Conservation (phyloP, 2,888 invertebrate genomes). For the Diarsia brunnea region DNA sequence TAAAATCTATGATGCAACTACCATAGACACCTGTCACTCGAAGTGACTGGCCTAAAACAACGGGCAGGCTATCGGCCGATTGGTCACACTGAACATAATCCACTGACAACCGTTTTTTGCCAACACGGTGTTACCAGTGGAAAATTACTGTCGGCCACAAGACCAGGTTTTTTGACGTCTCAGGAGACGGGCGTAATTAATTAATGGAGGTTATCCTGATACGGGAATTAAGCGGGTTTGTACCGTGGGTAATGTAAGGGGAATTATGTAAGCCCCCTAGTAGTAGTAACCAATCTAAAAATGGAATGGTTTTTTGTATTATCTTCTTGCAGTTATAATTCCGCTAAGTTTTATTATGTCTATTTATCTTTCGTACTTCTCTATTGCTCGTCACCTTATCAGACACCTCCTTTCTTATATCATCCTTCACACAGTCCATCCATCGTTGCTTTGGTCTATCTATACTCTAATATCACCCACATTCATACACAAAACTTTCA, state of each 20-base stretch:
- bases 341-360: no score
- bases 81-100: constrained; percentile 62
- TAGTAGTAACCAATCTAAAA: constrained; percentile 6
- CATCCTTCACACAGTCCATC: no score
- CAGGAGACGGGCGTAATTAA: constrained; percentile 51
- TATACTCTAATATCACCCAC: no score
- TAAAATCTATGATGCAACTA: constrained; percentile 12
- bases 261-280: constrained; percentile 4
- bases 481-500: no score
- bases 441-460: no score
- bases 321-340: neutral
- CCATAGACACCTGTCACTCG: constrained; percentile 23
- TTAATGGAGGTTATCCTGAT: constrained; percentile 51
- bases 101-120: constrained; percentile 59
- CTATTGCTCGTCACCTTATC: no score
- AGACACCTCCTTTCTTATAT: no score
- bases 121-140: constrained; percentile 54
- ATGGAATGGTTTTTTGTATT: neutral
- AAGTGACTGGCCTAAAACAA: constrained; percentile 75
- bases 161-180: constrained; percentile 40
- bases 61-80: constrained; percentile 66
- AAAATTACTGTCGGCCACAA: constrained; percentile 57
- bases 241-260: constrained; percentile 4
- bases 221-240: constrained; percentile 40
- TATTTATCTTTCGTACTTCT: no score